These are phyloP conservation scores for Tragelaphus buxtoni DNA, from an alignment of 2,113 vertebrate genomes.

Conservation along the genomic window DNA sequence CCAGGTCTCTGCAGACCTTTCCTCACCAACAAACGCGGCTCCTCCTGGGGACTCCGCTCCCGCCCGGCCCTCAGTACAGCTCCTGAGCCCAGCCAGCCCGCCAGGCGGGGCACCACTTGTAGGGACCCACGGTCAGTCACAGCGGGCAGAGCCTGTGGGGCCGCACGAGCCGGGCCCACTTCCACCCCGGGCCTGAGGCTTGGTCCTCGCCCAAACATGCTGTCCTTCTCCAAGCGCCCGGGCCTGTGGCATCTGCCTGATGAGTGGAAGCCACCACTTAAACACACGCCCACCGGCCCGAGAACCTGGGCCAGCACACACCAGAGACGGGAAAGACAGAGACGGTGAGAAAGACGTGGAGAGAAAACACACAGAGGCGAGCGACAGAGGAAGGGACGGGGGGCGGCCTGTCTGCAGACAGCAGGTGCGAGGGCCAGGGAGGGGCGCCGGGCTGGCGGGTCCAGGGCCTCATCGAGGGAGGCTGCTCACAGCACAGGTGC, in stretches of 20 bases:
- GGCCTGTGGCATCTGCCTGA: background rate
- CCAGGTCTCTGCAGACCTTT: background rate
- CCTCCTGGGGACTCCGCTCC: background rate
- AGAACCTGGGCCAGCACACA: background rate
- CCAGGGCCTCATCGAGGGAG: background rate
- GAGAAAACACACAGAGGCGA: background rate
- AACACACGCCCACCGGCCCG: background rate
- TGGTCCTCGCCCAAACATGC: background rate
- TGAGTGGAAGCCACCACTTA: background rate
- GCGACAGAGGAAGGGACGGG: background rate
- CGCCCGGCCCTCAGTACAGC: rapidly evolving
- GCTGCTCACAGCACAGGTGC: background rate
- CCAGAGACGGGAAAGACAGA: rapidly evolving
- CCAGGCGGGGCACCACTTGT: background rate
- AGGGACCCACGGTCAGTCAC: background rate
- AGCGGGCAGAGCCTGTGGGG: rapidly evolving
- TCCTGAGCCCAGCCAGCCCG: background rate
- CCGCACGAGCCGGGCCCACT: rapidly evolving
- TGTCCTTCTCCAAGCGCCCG: background rate
- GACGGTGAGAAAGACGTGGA: background rate
- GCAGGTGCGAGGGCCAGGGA: background rate
- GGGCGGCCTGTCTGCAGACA: background rate
- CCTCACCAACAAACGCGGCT: rapidly evolving
- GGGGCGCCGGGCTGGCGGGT: background rate
- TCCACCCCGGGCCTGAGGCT: background rate